Evolutionary conservation across 2,888 invertebrate species (phyloP).

Genomic region (Mycalesis mineus): DNA sequence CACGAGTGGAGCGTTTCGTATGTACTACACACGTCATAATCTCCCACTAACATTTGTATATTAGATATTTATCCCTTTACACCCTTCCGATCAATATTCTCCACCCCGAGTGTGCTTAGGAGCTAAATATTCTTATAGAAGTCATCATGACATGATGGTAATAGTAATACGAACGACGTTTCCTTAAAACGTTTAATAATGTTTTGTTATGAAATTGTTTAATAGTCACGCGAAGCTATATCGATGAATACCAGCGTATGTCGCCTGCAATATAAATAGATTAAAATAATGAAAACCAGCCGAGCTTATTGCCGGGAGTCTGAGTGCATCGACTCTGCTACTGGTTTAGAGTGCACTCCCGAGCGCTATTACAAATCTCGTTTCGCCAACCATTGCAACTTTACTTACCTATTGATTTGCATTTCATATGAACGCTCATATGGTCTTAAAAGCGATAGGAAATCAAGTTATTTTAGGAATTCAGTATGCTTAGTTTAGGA

Average conservation of each 20-base stretch:
- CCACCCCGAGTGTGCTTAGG: conserved; percentile 27
- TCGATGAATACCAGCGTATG: conserved; percentile 24
- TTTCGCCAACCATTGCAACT: conserved; percentile 31
- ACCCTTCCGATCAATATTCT: conserved; percentile 16
- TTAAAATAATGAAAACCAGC: conserved; percentile 38
- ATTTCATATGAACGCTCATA: neutral
- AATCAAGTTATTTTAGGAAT: too few relatives aligned
- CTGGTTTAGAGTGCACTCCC: conserved; percentile 42
- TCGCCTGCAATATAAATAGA: conserved; percentile 40
- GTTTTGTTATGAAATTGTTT: neutral
- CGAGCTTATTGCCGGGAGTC: conserved; percentile 35
- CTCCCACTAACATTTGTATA: conserved; percentile 44
- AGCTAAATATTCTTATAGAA: conserved; percentile 18
- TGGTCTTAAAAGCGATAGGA: too few relatives aligned
- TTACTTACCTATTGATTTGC: conserved; percentile 2
- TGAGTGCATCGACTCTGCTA: conserved; percentile 50
- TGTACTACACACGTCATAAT: conserved; percentile 45
- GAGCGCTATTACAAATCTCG: conserved; percentile 38
- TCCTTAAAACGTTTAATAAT: neutral
- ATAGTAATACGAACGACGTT: neutral
- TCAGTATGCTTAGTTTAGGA: neutral
- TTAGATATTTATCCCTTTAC: too few relatives aligned
- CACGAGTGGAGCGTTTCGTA: conserved; percentile 79
- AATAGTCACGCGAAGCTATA: neutral
- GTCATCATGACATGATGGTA: too few relatives aligned